Percentiles rank a stretch among this genome's conserved stretches.
Evolutionary conservation across 2,113 vertebrate genomes (phyloP).

Genomic region (Nycticorax nycticorax): DNA sequence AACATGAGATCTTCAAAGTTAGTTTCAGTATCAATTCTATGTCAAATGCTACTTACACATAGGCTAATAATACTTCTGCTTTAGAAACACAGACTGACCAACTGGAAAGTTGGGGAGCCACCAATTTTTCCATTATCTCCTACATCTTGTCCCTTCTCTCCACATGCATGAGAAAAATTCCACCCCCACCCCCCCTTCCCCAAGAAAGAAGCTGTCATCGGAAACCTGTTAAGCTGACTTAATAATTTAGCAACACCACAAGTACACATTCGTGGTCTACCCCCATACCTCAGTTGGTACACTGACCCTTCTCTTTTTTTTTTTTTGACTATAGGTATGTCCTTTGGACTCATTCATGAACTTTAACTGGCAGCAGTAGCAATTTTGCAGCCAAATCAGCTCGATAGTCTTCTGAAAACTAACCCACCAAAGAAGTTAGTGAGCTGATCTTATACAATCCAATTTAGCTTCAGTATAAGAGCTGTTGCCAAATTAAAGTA

Average conservation of each 20-base stretch:
- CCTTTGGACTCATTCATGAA: not conserved
- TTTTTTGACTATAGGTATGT: not conserved
- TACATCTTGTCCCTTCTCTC: not conserved
- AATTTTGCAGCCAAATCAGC: not conserved
- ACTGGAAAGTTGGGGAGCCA: not conserved
- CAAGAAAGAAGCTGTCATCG: not conserved
- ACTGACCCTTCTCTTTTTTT: not conserved
- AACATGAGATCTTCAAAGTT: not conserved
- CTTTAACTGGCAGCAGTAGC: not conserved
- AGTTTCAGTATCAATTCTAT: not conserved
- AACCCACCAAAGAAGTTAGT: not conserved
- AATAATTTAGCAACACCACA: not conserved
- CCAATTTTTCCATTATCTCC: not conserved
- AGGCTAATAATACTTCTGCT: not conserved
- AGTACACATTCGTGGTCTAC: not conserved
- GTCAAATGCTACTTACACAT: not conserved
- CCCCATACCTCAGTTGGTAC: accelerated
- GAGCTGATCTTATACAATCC: not conserved
- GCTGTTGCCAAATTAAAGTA: not conserved
- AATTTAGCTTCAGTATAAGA: not conserved
- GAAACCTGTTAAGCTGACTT: not conserved
- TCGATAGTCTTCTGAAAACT: not conserved
- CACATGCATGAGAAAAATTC: not conserved
- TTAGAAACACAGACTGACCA: not conserved
- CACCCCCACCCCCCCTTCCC: not conserved